These are phyloP conservation scores for Anthophora plumipes DNA, from an alignment of 2,888 invertebrate species.

Conservation along the genomic window DNA sequence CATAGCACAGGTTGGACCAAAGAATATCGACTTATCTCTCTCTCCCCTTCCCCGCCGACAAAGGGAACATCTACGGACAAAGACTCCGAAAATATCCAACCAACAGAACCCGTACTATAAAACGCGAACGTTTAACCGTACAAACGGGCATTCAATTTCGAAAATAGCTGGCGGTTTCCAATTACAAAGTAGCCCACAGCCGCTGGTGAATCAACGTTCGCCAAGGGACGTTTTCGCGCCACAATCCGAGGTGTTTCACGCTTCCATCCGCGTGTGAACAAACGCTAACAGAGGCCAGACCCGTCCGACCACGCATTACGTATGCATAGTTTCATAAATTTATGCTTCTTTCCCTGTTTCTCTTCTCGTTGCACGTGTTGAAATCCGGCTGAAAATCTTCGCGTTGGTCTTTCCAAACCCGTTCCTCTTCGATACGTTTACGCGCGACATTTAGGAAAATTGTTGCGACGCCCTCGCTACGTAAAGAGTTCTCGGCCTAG, in stretches of 20 bases:
- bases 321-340: slow-evolving; percentile 81
- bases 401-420: too few relatives aligned
- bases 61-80: too few relatives aligned
- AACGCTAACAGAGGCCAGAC: background rate
- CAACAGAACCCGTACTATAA: too few relatives aligned
- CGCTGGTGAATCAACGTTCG: slow-evolving; percentile 15
- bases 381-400: slow-evolving; percentile 44
- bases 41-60: too few relatives aligned
- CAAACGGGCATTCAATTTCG: background rate
- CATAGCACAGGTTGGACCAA: background rate
- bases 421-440: too few relatives aligned
- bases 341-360: slow-evolving; percentile 45
- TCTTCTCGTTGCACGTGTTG: slow-evolving; percentile 24
- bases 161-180: background rate
- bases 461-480: too few relatives aligned
- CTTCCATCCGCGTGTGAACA: slow-evolving; percentile 20
- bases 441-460: too few relatives aligned
- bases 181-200: slow-evolving; percentile 1
- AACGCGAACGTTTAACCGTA: background rate
- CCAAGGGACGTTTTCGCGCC: slow-evolving; percentile 46
- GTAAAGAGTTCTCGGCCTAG: too few relatives aligned
- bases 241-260: slow-evolving; percentile 49
- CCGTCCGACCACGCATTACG: slow-evolving; percentile 68
- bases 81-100: background rate
- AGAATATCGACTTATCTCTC: background rate